phyloP scores from a whole-genome alignment of 2,797 vertebrate genomes.

The Intellagama lesueurii region DNA sequence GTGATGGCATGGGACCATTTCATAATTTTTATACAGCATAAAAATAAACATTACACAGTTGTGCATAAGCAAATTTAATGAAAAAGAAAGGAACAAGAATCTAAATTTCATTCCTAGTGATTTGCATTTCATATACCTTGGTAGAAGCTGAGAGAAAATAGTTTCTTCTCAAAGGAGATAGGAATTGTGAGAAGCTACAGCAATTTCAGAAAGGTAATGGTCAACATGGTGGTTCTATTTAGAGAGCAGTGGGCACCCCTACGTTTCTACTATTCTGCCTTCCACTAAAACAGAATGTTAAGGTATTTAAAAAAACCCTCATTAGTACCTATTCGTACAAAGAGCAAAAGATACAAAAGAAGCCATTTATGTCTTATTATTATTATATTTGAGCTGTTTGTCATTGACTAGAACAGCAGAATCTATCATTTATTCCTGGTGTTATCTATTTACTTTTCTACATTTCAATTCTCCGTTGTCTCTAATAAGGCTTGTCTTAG shows the following conservation, averaged over 20 bases:
- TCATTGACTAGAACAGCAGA: not conserved
- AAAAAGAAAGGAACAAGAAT: not conserved
- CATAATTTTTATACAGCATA: not conserved
- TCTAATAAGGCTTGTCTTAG: conserved; percentile 23
- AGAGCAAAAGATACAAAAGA: not conserved
- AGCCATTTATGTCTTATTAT: not conserved
- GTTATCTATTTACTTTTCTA: not conserved
- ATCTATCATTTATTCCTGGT: conserved; percentile 6
- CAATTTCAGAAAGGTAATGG: not conserved
- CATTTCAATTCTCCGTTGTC: conserved; percentile 28
- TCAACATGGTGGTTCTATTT: not conserved
- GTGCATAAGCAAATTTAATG: conserved; percentile 24
- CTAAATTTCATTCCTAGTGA: conserved; percentile 17
- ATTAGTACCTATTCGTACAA: not conserved
- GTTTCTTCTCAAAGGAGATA: not conserved
- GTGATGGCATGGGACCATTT: not conserved
- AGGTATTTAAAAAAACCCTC: not conserved
- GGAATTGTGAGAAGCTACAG: not conserved
- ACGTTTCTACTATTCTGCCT: too few species aligned
- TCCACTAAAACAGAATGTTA: not conserved
- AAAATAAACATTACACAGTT: conserved; percentile 15
- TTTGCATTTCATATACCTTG: not conserved
- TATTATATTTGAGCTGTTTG: not conserved
- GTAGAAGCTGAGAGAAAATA: not conserved
- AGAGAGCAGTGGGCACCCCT: not conserved